Evolutionary conservation across 2,113 vertebrate species (phyloP).

Genomic region (Eudyptes chrysolophus): DNA sequence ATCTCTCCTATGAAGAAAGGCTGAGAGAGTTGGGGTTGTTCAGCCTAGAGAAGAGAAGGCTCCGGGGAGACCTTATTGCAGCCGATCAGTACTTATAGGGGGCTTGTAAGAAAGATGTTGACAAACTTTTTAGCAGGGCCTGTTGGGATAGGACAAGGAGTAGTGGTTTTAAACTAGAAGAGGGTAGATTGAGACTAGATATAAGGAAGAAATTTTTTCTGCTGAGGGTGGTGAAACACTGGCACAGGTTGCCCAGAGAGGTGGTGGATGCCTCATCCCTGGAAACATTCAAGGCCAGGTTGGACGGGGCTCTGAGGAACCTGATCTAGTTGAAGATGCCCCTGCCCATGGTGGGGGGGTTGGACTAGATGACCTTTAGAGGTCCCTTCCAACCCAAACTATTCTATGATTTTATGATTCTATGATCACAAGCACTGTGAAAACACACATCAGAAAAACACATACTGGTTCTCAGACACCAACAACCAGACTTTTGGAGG

Average conservation of each 20-base stretch:
- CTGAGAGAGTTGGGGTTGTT: not conserved
- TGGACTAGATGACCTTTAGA: not conserved
- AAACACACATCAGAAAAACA: not conserved
- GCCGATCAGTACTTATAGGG: not conserved
- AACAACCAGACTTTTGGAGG: not conserved
- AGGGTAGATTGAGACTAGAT: fast-evolving
- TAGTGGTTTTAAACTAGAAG: not conserved
- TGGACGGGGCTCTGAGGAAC: not conserved
- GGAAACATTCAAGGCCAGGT: not conserved
- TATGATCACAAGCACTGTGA: not conserved
- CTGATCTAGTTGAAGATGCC: not conserved
- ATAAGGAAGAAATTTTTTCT: not conserved
- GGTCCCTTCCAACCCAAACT: not conserved
- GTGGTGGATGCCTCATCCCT: not conserved
- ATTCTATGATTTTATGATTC: not conserved
- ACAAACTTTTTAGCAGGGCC: not conserved
- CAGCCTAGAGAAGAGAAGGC: not conserved
- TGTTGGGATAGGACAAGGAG: not conserved
- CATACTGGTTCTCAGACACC: not conserved
- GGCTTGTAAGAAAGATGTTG: not conserved
- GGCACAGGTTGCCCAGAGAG: not conserved
- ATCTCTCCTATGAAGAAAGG: fast-evolving
- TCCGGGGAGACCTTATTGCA: fast-evolving
- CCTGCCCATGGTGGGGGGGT: not conserved
- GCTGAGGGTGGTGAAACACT: not conserved